Percentiles rank a stretch among this genome's conserved stretches.
phyloP scores from a whole-genome alignment of 2,797 vertebrate species.

The Malacoraja senta region DNA sequence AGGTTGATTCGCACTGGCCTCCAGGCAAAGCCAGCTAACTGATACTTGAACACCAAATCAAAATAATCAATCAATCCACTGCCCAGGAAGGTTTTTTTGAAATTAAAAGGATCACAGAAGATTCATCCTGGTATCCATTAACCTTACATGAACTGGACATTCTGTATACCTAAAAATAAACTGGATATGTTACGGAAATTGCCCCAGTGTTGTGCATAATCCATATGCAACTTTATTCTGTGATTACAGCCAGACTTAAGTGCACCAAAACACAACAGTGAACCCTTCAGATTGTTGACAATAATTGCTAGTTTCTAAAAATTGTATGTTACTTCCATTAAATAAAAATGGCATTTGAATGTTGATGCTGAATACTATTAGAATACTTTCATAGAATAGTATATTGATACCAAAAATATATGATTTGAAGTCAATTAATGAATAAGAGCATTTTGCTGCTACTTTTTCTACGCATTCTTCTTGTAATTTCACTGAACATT shows the following conservation, averaged over 20 bases:
- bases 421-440: not conserved
- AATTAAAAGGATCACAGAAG: constrained; percentile 34
- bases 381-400: not conserved
- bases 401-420: not conserved
- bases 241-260: not conserved
- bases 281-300: not conserved
- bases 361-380: not conserved
- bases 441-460: not conserved
- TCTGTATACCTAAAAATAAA: not conserved
- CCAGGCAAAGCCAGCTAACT: constrained; percentile 41
- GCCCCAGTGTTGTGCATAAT: not conserved
- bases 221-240: constrained; percentile 7
- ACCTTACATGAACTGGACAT: constrained; percentile 16
- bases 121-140: constrained; percentile 21
- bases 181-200: not conserved
- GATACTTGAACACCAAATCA: constrained; percentile 37
- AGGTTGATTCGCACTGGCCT: constrained; percentile 39
- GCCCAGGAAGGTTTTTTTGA: not conserved
- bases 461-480: not conserved
- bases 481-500: not conserved
- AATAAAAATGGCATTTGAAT: not conserved
- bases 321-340: not conserved
- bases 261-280: not conserved
- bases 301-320: too few relatives aligned
- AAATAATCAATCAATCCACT: constrained; percentile 39